Percentiles rank a stretch among this genome's conserved stretches.
Evolutionary conservation across 2,888 invertebrate species (phyloP).

Genomic region (Eretmocerus hayati): DNA sequence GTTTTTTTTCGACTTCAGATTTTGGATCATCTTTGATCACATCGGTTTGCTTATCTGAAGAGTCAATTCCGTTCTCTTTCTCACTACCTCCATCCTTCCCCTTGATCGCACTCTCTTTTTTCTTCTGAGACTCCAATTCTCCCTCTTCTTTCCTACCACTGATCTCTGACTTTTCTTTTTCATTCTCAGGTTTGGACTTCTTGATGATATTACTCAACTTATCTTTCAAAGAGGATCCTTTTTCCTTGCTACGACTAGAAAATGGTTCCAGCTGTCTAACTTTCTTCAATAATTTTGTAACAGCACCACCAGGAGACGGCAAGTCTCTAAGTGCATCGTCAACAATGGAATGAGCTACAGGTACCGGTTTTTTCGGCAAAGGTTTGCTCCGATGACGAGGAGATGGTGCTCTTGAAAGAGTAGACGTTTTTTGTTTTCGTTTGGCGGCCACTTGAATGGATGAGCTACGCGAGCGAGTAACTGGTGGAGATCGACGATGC

Average conservation of each 20-base stretch:
- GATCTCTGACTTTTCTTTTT: not conserved
- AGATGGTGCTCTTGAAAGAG: too few relatives aligned
- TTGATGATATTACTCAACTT: conserved; percentile 39
- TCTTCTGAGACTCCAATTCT: not conserved
- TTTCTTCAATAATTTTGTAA: conserved; percentile 37
- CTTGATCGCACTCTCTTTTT: not conserved
- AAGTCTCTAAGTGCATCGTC: not conserved
- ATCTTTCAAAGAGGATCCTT: conserved; percentile 37
- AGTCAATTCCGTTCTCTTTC: conserved; percentile 8
- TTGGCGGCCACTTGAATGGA: not conserved
- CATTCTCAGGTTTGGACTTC: not conserved
- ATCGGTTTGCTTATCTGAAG: not conserved
- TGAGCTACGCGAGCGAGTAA: not conserved
- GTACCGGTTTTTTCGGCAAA: not conserved
- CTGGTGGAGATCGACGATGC: conserved; percentile 1
- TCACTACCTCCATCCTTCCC: not conserved
- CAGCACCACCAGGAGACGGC: conserved; percentile 12
- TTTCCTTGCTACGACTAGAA: conserved; percentile 28
- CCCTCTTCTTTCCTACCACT: not conserved
- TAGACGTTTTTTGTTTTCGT: too few relatives aligned
- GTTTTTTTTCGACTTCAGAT: not conserved
- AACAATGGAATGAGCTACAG: not conserved
- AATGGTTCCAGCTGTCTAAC: conserved; percentile 34
- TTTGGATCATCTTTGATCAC: not conserved
- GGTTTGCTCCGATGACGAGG: not conserved